Conservation (phyloP, 2,888 invertebrate species). For the Mantis religiosa region DNA sequence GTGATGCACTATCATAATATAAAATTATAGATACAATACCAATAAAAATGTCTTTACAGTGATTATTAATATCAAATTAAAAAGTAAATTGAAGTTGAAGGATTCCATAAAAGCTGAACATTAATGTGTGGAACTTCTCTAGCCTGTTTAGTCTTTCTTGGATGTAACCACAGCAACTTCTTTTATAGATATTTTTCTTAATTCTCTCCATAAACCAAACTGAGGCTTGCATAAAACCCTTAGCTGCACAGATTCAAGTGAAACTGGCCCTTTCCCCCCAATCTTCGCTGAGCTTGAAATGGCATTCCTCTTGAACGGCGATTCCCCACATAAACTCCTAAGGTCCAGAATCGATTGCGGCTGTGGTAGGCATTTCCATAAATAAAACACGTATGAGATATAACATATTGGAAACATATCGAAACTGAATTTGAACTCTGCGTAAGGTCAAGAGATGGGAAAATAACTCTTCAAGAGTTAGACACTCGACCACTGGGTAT, state of each 20-base stretch:
- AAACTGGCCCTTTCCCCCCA: neutral
- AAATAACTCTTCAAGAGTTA: neutral
- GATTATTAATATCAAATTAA: no score
- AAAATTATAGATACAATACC: no score
- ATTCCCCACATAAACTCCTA: neutral
- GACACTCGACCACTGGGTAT: neutral
- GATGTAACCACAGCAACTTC: no score
- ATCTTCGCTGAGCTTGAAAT: neutral
- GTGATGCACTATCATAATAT: no score
- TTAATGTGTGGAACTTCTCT: no score
- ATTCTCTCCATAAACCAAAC: no score
- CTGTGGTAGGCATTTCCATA: neutral
- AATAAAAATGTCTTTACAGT: no score
- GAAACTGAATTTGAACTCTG: neutral
- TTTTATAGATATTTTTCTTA: no score
- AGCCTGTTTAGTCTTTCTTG: no score
- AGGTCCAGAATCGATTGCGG: neutral
- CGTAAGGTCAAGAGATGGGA: neutral
- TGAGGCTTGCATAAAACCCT: no score
- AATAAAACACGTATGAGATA: neutral
- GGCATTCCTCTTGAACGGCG: neutral
- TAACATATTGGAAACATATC: neutral
- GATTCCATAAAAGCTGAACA: no score
- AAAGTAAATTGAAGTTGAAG: no score
- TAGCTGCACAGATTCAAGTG: neutral